phyloP scores from a whole-genome alignment of 2,888 invertebrate species.

The Tuberolachnus salignus region DNA sequence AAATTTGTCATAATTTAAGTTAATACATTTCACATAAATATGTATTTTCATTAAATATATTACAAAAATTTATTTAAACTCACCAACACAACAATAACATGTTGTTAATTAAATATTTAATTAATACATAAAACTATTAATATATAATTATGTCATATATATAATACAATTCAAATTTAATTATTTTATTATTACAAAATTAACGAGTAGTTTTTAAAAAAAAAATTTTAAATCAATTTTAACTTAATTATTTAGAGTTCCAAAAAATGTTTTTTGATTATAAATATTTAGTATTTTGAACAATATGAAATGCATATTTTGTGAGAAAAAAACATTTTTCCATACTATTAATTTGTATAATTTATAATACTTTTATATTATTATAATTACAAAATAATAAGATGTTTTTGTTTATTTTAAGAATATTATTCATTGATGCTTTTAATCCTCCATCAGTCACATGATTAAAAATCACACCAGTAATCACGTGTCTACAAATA shows the following conservation, averaged over 20 bases:
- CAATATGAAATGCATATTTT: constrained; percentile 20
- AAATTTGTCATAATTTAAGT: constrained; percentile 2
- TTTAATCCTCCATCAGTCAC: no score
- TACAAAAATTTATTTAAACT: constrained; percentile 32
- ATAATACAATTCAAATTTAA: constrained; percentile 25
- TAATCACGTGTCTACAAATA: no score
- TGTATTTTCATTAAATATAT: background rate
- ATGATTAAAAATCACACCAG: no score
- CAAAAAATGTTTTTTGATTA: background rate
- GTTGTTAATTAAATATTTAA: constrained; percentile 41
- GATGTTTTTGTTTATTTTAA: background rate
- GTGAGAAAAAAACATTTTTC: background rate
- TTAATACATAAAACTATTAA: constrained; percentile 39
- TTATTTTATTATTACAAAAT: constrained; percentile 26
- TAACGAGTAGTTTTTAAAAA: constrained; percentile 27
- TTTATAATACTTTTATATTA: background rate
- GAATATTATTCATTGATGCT: background rate
- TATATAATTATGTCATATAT: constrained; percentile 12
- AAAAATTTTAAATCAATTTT: constrained; percentile 4
- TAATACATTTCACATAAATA: background rate
- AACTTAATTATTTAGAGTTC: constrained; percentile 26
- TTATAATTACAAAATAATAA: background rate
- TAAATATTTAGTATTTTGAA: constrained; percentile 26
- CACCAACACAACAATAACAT: constrained; percentile 36
- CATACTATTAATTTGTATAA: background rate